Base-by-base conservation (phyloP, 2,113 vertebrate species). In the Ascaphus truei region DNA sequence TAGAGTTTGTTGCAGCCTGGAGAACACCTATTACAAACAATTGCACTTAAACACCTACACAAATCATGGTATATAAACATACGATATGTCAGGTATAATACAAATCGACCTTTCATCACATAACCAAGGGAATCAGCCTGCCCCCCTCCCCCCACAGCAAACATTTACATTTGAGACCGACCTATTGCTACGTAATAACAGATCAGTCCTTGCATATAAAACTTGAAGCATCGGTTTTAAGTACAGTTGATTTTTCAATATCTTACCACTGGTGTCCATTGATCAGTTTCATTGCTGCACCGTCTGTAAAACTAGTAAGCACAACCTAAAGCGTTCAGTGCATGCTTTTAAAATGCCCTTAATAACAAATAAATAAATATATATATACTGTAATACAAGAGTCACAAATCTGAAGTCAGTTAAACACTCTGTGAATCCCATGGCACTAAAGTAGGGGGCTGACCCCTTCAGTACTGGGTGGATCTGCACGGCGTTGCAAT, bases 1-100 rank as follows among this genome's bases (percentile, higher is more conserved):
- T 97, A 71, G 56, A 71, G 67, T 71, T 96, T 92, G 93, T 89
- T 88, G 90, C 94, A 98, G 94, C 95, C 95, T 89, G 90, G 90
- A 92, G 90, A 92, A 86, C 87, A 81, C 89, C 89, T 86, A 85
- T 58, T 53, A 88, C 86, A 88, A 73, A 79, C 82, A 84, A 81
- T 81, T 81, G 77, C 80, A 83, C 75, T 80, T 77, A 77, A 85
- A 84, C 76, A 72, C 67, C 79, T 77, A 80, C 83, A 84, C 76
- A 77, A 81, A 85, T 81, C 81, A 83, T 76, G 78, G 80, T 80
- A 18, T 47, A 29, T 47, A 33, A 25, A 30, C 33, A 68, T 27
- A 59, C 30, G 50, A 13, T 27, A 37, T 36, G 61, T 58, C 18
- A 16, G 12, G 25, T 23, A 43, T 33, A 16, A 30, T 7, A 23